Conservation (phyloP, 2,797 vertebrate genomes). For the Phataginus tricuspis region DNA sequence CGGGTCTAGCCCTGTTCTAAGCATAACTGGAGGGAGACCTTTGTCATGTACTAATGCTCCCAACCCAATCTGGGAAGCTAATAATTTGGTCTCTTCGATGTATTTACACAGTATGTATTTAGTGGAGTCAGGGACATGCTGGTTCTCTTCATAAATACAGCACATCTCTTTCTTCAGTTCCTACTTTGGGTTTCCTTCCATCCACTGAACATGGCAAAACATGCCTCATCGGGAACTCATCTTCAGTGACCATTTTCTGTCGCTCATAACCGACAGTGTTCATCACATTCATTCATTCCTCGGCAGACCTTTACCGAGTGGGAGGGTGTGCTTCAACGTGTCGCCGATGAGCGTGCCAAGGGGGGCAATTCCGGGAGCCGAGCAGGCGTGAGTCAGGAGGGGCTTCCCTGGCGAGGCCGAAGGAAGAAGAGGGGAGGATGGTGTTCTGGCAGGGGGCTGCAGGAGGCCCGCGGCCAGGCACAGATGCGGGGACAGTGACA, state of each 20-base stretch:
- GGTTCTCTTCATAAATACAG: background rate
- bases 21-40: background rate
- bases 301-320: background rate
- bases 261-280: background rate
- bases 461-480: too few relatives aligned
- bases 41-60: background rate
- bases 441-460: background rate
- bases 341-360: too few relatives aligned
- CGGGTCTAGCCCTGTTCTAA: rapidly evolving
- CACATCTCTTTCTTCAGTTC: too few relatives aligned
- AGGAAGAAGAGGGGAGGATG: background rate
- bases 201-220: background rate
- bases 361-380: background rate
- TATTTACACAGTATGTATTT: too few relatives aligned
- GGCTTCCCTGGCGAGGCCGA: background rate
- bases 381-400: background rate
- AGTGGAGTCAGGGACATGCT: background rate
- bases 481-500: too few relatives aligned
- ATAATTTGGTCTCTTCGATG: rapidly evolving
- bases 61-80: background rate
- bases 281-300: background rate
- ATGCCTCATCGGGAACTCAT: background rate
- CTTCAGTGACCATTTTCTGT: background rate
- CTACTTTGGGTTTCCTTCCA: background rate
- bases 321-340: background rate